phyloP scores from a whole-genome alignment of 2,888 invertebrate species.

The Orgyia antiqua region DNA sequence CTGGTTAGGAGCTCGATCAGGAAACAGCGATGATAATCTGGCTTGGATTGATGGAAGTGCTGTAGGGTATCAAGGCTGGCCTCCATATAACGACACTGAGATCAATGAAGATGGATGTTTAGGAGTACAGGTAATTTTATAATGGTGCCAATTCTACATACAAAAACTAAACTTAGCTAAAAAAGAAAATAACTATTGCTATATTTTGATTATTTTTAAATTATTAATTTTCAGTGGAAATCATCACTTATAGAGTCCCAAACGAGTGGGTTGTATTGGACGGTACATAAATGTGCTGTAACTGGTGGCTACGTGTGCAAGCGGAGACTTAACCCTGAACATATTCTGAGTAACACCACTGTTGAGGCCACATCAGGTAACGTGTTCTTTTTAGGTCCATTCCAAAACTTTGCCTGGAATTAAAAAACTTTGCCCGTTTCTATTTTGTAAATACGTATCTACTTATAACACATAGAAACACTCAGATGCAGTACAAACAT shows the following conservation, averaged over 20 bases:
- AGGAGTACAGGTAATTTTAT: conserved; percentile 61
- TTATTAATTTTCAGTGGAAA: conserved; percentile 77
- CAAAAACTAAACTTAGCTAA: too few relatives aligned
- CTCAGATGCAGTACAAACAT: too few relatives aligned
- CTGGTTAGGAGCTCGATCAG: conserved; percentile 82
- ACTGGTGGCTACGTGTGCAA: conserved; percentile 85
- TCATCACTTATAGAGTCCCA: conserved; percentile 80
- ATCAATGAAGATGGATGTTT: conserved; percentile 53
- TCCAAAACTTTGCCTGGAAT: too few relatives aligned
- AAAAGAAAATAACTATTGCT: too few relatives aligned
- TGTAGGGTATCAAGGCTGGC: conserved; percentile 81
- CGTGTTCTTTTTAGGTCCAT: neutral
- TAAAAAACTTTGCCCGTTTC: too few relatives aligned
- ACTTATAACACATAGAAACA: too few relatives aligned
- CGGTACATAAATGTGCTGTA: conserved; percentile 78
- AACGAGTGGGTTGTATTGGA: conserved; percentile 86
- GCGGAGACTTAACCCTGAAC: conserved; percentile 57
- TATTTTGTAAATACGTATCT: too few relatives aligned
- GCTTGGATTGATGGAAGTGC: conserved; percentile 83
- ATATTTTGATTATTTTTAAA: too few relatives aligned
- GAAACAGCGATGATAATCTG: conserved; percentile 31
- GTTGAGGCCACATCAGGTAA: conserved; percentile 74
- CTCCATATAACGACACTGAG: conserved; percentile 74
- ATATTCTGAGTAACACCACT: conserved; percentile 79
- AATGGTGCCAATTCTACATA: too few relatives aligned